phyloP scores from a whole-genome alignment of 1,140 invertebrate species.

The Camponotus floridanus region DNA sequence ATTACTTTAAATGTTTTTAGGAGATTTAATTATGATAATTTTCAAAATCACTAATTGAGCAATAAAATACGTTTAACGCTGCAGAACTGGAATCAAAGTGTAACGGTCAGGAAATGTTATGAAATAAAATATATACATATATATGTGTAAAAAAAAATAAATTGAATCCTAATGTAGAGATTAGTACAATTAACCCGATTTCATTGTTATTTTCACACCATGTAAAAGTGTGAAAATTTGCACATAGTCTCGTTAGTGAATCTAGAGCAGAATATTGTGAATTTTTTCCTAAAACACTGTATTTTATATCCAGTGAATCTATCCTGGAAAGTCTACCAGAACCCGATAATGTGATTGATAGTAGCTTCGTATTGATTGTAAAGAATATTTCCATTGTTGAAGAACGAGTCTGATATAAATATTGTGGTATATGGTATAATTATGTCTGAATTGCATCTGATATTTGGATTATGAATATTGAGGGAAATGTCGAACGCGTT shows the following conservation, averaged over 20 bases:
- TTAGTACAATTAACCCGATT: constrained; percentile 24
- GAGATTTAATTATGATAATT: constrained; percentile 43
- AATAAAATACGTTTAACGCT: constrained; percentile 48
- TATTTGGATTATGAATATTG: constrained; percentile 30
- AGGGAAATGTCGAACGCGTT: not conserved
- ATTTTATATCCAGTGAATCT: constrained; percentile 66
- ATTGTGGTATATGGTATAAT: constrained; percentile 29
- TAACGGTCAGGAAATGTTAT: constrained; percentile 37
- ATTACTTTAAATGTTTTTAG: constrained; percentile 48
- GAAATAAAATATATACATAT: constrained; percentile 63
- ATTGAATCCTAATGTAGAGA: constrained; percentile 26
- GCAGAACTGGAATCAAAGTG: constrained; percentile 43
- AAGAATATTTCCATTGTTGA: constrained; percentile 46
- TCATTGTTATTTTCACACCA: constrained; percentile 39
- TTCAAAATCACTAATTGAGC: constrained; percentile 35
- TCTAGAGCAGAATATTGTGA: not conserved
- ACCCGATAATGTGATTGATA: constrained; percentile 67
- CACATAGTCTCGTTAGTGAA: constrained; percentile 26
- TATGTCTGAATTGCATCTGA: constrained; percentile 2
- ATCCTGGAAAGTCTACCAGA: constrained; percentile 81
- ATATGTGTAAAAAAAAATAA: constrained; percentile 36
- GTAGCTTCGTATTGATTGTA: constrained; percentile 62
- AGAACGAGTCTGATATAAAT: constrained; percentile 22
- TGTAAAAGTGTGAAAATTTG: constrained; percentile 36
- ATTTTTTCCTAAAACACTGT: constrained; percentile 42